Evolutionary conservation across 2,888 invertebrate genomes (phyloP).

Genomic region (Tigriopus californicus): DNA sequence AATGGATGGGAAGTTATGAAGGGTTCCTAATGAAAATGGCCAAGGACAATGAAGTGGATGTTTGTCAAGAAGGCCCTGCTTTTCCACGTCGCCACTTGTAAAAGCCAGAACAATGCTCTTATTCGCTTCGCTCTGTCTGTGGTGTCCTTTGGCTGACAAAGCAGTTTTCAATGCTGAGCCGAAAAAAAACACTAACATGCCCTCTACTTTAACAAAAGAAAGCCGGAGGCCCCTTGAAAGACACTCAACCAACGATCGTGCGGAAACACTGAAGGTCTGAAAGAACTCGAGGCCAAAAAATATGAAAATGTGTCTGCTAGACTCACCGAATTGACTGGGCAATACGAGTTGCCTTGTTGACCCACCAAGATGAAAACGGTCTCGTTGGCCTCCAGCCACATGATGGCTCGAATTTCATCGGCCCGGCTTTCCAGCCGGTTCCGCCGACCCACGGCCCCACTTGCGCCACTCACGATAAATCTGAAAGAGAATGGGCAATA

Average conservation of each 20-base stretch:
- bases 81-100: too few relatives aligned
- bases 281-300: neutral
- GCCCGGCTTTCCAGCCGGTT: neutral
- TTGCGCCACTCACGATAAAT: constrained; percentile 5
- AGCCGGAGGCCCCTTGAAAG: too few relatives aligned
- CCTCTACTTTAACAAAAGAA: neutral
- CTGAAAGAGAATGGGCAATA: neutral
- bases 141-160: too few relatives aligned
- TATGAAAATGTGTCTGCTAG: neutral
- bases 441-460: neutral
- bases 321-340: neutral
- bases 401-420: constrained; percentile 2
- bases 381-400: constrained; percentile 4
- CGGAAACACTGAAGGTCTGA: neutral
- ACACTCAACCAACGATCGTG: too few relatives aligned
- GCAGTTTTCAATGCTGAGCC: neutral
- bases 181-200: neutral
- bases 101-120: too few relatives aligned
- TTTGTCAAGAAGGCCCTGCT: too few relatives aligned
- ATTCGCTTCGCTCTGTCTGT: too few relatives aligned
- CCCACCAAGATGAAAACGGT: constrained; percentile 10
- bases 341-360: neutral
- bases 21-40: too few relatives aligned
- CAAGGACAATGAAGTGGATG: too few relatives aligned
- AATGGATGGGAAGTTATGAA: too few relatives aligned